phyloP scores from a whole-genome alignment of 1,140 invertebrate species.

The Copidosoma floridanum region DNA sequence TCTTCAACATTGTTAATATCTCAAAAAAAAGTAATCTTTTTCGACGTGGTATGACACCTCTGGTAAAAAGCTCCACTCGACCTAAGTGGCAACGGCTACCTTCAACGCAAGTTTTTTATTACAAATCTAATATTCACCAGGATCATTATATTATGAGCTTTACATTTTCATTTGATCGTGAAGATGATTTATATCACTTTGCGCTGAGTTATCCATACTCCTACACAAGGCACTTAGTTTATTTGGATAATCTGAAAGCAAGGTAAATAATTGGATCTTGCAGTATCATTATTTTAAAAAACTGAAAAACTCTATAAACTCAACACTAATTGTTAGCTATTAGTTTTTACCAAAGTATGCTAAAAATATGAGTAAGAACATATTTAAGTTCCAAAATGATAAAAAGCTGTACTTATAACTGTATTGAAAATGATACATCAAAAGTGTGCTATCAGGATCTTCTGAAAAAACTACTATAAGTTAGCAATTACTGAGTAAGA shows the following conservation, averaged over 20 bases:
- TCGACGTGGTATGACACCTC: conserved; percentile 85
- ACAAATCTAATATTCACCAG: conserved; percentile 84
- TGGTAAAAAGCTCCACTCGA: conserved; percentile 87
- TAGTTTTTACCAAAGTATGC: too few relatives aligned
- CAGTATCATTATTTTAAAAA: too few relatives aligned
- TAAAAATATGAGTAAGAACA: too few relatives aligned
- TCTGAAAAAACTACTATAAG: too few relatives aligned
- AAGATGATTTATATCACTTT: conserved; percentile 94
- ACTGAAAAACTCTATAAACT: conserved; percentile 54
- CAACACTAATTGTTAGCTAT: too few relatives aligned
- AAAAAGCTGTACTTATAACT: too few relatives aligned
- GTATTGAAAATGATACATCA: too few relatives aligned
- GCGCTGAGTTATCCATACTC: conserved; percentile 91
- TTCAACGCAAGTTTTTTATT: conserved; percentile 82
- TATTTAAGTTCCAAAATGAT: too few relatives aligned
- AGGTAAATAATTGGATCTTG: too few relatives aligned
- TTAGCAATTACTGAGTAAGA: too few relatives aligned
- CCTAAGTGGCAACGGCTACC: conserved; percentile 80
- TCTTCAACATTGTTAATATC: conserved; percentile 97
- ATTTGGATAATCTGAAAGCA: conserved; percentile 64
- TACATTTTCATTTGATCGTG: conserved; percentile 90
- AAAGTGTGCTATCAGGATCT: too few relatives aligned
- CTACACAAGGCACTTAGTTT: conserved; percentile 84
- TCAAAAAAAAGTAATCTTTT: conserved; percentile 90
- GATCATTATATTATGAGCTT: conserved; percentile 93